phyloP scores from a whole-genome alignment of 2,888 invertebrate species.

The Cyclophora punctaria region DNA sequence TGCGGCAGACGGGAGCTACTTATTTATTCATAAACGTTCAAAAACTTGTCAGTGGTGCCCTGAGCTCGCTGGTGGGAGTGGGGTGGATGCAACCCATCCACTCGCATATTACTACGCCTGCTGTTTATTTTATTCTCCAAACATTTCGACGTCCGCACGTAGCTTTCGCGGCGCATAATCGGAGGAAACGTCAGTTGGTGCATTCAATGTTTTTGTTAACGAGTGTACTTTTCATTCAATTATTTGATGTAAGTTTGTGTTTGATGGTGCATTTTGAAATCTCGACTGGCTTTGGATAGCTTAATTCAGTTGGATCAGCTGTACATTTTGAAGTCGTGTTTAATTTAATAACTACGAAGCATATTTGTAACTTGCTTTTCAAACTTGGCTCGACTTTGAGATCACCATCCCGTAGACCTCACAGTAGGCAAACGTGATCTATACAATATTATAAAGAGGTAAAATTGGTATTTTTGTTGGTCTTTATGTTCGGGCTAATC shows the following conservation, averaged over 20 bases:
- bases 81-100: slow-evolving; percentile 20
- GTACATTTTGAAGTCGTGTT: no score
- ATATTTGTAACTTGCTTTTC: no score
- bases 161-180: slow-evolving; percentile 28
- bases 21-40: slow-evolving; percentile 72
- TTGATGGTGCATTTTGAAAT: no score
- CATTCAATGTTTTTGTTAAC: neutral
- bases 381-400: no score
- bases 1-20: slow-evolving; percentile 62
- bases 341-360: no score
- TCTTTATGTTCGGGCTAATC: no score
- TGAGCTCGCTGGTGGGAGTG: slow-evolving; percentile 5
- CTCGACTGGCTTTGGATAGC: no score
- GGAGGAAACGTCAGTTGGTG: slow-evolving; percentile 7
- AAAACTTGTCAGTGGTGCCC: slow-evolving; percentile 54
- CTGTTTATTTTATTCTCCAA: slow-evolving; percentile 46
- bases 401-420: no score
- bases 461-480: no score
- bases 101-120: slow-evolving; percentile 38
- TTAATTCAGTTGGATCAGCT: no score
- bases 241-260: neutral
- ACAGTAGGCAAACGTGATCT: no score
- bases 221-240: neutral
- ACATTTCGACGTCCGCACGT: slow-evolving; percentile 26
- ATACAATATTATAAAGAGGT: no score